phyloP scores from a whole-genome alignment of 2,888 invertebrate genomes.

The Zonitis immaculata region DNA sequence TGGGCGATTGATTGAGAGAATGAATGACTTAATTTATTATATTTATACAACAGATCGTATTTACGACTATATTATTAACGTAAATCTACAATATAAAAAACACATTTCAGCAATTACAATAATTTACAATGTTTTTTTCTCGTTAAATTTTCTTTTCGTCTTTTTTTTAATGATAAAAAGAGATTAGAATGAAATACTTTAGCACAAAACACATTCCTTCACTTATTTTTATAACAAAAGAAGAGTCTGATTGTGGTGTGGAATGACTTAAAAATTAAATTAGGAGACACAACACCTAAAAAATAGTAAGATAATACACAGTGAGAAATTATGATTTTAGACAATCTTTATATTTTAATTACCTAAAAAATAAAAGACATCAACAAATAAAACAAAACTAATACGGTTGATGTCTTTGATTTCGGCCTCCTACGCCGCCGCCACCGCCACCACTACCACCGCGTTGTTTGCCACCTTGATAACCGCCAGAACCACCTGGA shows the following conservation, averaged over 20 bases:
- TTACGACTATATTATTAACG: not conserved
- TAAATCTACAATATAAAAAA: not conserved
- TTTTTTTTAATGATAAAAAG: too few species aligned
- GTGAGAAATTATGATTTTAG: too few species aligned
- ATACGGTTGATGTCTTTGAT: slow-evolving; percentile 87
- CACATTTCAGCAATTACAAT: not conserved
- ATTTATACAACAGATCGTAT: not conserved
- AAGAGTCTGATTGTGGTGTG: not conserved
- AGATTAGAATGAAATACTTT: too few species aligned
- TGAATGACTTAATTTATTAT: too few species aligned
- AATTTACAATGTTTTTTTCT: too few species aligned
- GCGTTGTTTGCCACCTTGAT: slow-evolving; percentile 82
- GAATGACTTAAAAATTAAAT: not conserved
- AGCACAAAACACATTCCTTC: not conserved
- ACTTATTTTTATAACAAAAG: not conserved
- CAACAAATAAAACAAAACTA: slow-evolving; percentile 51
- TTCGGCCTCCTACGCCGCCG: slow-evolving; percentile 68
- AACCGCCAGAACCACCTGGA: slow-evolving; percentile 45
- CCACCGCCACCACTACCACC: slow-evolving; percentile 63
- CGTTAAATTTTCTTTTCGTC: too few species aligned
- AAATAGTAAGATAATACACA: not conserved
- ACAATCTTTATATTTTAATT: not conserved
- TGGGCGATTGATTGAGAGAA: not conserved
- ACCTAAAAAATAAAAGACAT: not conserved
- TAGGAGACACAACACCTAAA: not conserved